A percentile compares a stretch with the other conserved stretches of the same genome.
phyloP scores from a whole-genome alignment of 2,888 invertebrate species.

The Anthophora plumipes region DNA sequence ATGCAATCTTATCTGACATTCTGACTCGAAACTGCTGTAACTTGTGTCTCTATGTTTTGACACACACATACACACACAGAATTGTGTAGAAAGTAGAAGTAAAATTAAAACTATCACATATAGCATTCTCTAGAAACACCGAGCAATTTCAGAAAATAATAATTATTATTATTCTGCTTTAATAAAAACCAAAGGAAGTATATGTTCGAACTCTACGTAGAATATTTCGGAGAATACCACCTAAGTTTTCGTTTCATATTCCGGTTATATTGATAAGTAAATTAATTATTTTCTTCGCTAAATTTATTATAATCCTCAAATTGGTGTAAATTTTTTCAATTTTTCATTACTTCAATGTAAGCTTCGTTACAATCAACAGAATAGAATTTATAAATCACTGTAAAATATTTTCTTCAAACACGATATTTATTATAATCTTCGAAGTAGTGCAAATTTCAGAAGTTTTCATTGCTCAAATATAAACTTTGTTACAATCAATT shows the following conservation, averaged over 20 bases:
- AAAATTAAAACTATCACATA: background rate
- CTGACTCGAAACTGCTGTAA: background rate
- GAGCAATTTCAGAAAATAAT: background rate
- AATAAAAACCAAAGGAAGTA: background rate
- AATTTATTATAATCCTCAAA: no score
- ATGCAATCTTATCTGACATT: background rate
- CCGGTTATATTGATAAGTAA: background rate
- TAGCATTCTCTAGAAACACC: background rate
- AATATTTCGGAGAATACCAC: background rate
- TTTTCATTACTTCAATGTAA: no score
- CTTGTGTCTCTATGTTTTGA: background rate
- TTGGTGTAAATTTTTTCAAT: no score
- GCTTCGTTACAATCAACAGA: no score
- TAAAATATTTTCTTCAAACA: no score
- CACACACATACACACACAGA: no score
- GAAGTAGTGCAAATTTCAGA: no score
- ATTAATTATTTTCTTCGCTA: no score
- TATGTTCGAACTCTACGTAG: background rate
- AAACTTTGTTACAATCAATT: no score
- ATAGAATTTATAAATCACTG: no score
- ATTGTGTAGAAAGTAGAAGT: background rate
- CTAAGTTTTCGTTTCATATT: background rate
- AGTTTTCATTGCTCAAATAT: no score
- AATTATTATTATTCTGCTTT: background rate
- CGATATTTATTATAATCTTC: no score